Evolutionary conservation across 1,140 invertebrate species (phyloP), one percentile per base, ranked within the genome.

Genomic region (Batillaria attramentaria): DNA sequence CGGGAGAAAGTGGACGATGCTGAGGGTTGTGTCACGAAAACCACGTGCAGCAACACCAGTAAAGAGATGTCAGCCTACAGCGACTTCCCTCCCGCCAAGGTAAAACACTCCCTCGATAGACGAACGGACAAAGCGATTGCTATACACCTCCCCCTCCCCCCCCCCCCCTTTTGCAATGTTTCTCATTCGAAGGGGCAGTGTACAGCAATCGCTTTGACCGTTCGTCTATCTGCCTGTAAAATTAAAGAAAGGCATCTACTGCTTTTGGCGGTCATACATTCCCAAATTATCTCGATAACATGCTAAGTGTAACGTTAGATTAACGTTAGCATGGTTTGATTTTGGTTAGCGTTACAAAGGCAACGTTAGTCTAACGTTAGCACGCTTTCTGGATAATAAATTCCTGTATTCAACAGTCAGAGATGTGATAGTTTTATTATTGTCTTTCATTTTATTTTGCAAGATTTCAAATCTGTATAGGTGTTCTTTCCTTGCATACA

Each of bases 41-140:
- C 84, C 8, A 90, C 89, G 16, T 87, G 92, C 28, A 91, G 91
- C 3, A 93, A 93, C 79, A 91, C 91, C 2, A 91, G 89, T 33
- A 93, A 93, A 66, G 92, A 93, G 81, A 89, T 92, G 85, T 92
- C 91, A 90, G 84, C 89, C 16, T 93, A 89, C 85, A 92, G 91
- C 41, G 92, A 93, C 80, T 93, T 91, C 73, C 92, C 92, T 0
- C 91, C 91, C 6, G 91, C 92, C 37, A 72, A 43, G 69, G 69
- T 33, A 68, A 62, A 28, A 1, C n/a, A 13, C 46, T 50, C 24
- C 24, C 13, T 50, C 46, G 46, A 50, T 50, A 13, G 46, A 13
- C 13, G 24, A 50, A 13, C 13, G 46, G 46, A 13, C 24, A 50
- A 24, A 50, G 13, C 46, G 46, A 13, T 50, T 13, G 46, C 46